Conservation (phyloP, 2,113 vertebrate species). For the Plotosus lineatus region DNA sequence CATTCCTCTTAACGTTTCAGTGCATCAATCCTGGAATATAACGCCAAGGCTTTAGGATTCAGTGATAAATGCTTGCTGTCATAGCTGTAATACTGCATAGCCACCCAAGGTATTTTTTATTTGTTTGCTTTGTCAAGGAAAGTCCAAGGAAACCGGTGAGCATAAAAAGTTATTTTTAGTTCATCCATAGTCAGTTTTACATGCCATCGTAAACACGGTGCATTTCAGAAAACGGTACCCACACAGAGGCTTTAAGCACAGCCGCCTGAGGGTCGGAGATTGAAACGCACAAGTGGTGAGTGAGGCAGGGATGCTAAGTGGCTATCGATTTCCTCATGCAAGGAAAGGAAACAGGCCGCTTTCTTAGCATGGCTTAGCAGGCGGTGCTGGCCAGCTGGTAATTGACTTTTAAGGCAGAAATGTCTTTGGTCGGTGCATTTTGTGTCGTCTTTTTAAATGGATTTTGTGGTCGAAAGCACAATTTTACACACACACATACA, state of each 20-base stretch:
- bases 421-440: conserved; percentile 48
- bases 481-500: not conserved
- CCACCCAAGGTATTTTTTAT: not conserved
- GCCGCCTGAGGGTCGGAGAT: conserved; percentile 9
- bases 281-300: conserved; percentile 32
- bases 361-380: conserved; percentile 39
- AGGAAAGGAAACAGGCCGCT: conserved; percentile 39
- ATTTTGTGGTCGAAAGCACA: conserved; percentile 17
- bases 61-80: not conserved
- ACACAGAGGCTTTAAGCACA: conserved; percentile 1
- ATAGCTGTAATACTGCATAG: not conserved
- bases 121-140: not conserved
- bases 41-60: not conserved
- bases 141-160: not conserved
- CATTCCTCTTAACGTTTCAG: not conserved
- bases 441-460: conserved; percentile 41
- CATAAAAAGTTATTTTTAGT: not conserved
- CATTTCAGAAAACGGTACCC: conserved; percentile 5
- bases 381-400: conserved; percentile 34
- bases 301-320: conserved; percentile 51
- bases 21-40: not conserved
- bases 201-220: not conserved
- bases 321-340: conserved; percentile 55
- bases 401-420: conserved; percentile 60
- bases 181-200: not conserved